These are phyloP conservation scores for Calephelis virginiensis DNA, from an alignment of 1,140 invertebrate species.

Conservation along the genomic window DNA sequence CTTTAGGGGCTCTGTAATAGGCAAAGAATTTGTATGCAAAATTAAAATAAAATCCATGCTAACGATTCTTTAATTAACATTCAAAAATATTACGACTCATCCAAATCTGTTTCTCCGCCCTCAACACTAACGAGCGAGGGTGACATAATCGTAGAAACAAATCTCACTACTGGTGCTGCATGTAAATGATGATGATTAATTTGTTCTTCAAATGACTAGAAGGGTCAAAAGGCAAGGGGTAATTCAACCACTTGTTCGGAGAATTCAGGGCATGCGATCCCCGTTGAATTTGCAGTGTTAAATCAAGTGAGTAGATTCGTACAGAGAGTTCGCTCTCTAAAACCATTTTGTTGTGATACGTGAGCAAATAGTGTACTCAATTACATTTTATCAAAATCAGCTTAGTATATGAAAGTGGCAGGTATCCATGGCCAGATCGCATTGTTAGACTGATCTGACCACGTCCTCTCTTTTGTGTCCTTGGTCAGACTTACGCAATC, in stretches of 20 bases:
- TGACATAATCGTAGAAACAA: constrained; percentile 76
- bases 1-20: background rate
- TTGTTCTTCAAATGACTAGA: constrained; percentile 75
- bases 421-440: no score
- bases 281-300: constrained; percentile 56
- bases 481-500: no score
- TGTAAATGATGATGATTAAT: constrained; percentile 78
- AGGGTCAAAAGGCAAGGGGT: constrained; percentile 71
- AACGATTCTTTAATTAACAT: constrained; percentile 44
- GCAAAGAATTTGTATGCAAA: background rate
- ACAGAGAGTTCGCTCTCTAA: no score
- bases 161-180: constrained; percentile 72
- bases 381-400: no score
- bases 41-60: background rate
- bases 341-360: no score
- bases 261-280: constrained; percentile 54
- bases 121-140: constrained; percentile 61
- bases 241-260: constrained; percentile 57
- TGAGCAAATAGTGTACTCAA: no score
- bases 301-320: no score
- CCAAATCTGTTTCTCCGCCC: constrained; percentile 60
- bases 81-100: constrained; percentile 63
- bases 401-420: no score
- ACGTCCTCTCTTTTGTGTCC: no score
- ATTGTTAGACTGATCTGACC: no score